Percentiles rank a stretch among this genome's conserved stretches.
These are phyloP conservation scores for Actenoides hombroni DNA, from an alignment of 2,113 vertebrate genomes.

Conservation along the genomic window DNA sequence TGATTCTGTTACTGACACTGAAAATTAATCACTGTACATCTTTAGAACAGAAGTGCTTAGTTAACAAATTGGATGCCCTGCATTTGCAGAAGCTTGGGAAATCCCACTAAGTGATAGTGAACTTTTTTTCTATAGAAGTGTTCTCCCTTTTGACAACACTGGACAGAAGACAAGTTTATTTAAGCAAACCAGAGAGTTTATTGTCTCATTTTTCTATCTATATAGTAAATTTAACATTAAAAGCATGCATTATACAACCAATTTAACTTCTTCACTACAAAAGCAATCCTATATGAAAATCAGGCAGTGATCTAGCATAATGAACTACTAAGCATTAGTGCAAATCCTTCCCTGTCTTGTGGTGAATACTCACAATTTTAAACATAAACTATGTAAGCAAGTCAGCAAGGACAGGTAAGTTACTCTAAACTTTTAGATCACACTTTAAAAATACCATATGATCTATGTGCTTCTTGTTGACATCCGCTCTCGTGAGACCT, in stretches of 20 bases:
- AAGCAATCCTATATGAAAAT: background rate
- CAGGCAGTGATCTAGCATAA: background rate
- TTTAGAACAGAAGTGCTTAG: slow-evolving; percentile 14
- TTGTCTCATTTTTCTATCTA: background rate
- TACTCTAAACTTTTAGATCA: background rate
- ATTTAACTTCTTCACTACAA: background rate
- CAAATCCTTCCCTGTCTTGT: background rate
- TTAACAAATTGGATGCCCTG: background rate
- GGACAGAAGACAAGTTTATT: background rate
- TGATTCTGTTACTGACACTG: slow-evolving; percentile 39
- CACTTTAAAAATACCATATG: background rate
- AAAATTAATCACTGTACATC: slow-evolving; percentile 44
- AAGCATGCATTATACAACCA: background rate
- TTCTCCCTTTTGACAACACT: background rate
- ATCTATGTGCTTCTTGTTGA: background rate
- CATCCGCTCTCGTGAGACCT: too few species aligned
- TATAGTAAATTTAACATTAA: background rate
- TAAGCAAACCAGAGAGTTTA: background rate
- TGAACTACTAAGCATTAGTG: background rate
- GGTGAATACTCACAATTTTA: background rate
- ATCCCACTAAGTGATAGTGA: background rate
- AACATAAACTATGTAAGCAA: background rate
- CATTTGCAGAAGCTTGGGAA: background rate
- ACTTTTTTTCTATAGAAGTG: background rate
- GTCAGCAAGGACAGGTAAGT: background rate